Percentiles rank a stretch among this genome's conserved stretches.
These are phyloP conservation scores for Drosophila parthenogenetica DNA, from an alignment of 2,888 invertebrate species.

Conservation along the genomic window DNA sequence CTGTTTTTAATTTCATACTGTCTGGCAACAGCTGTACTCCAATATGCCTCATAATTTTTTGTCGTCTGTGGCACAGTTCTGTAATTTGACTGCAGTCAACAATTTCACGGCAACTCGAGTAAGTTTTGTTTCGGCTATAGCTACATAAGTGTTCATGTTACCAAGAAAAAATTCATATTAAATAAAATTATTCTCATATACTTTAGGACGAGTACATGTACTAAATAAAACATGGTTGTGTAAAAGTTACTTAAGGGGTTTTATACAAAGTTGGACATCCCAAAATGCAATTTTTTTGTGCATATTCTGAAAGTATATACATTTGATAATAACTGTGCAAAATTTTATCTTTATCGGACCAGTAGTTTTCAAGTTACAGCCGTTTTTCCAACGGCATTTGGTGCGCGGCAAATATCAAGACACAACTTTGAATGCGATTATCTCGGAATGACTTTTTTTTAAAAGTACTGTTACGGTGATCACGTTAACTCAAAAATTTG, in stretches of 20 bases:
- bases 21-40: conserved; percentile 56
- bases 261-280: too few relatives aligned
- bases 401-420: too few relatives aligned
- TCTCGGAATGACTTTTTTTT: too few relatives aligned
- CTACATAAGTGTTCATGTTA: conserved; percentile 33
- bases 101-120: conserved; percentile 76
- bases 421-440: too few relatives aligned
- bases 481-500: too few relatives aligned
- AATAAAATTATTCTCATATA: conserved; percentile 7
- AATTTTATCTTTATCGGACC: too few relatives aligned
- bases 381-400: too few relatives aligned
- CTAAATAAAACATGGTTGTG: conserved; percentile 49
- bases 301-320: too few relatives aligned
- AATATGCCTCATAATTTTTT: conserved; percentile 74
- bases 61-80: conserved; percentile 71
- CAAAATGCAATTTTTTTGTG: too few relatives aligned
- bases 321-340: too few relatives aligned
- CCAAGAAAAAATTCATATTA: conserved; percentile 11
- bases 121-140: conserved; percentile 67
- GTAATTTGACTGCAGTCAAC: conserved; percentile 71
- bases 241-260: conserved; percentile 61
- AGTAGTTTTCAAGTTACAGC: too few relatives aligned
- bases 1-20: conserved; percentile 76
- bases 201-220: background rate
- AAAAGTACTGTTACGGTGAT: too few relatives aligned